Evolutionary conservation across 2,113 vertebrate species (phyloP).

Genomic region (Apteryx mantelli): DNA sequence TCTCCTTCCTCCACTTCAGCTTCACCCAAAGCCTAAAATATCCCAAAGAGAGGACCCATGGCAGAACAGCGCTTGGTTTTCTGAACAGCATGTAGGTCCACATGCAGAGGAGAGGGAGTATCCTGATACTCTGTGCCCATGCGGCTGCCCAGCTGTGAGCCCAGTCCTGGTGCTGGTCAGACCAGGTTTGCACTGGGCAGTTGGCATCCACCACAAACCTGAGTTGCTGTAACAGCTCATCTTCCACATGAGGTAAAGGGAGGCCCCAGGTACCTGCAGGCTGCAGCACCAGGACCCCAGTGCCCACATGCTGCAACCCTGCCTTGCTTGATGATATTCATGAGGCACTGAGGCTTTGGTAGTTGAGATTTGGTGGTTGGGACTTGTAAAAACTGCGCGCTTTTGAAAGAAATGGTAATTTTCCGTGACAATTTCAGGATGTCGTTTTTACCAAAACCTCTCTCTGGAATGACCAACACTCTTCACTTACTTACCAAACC

Average conservation of each 20-base stretch:
- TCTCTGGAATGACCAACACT: neutral
- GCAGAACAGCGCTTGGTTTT: neutral
- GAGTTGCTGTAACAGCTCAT: neutral
- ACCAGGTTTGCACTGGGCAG: neutral
- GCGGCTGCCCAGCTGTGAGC: neutral
- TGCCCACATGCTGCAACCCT: neutral
- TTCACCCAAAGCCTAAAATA: neutral
- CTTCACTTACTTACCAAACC: neutral
- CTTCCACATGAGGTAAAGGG: accelerated
- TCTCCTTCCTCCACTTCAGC: neutral
- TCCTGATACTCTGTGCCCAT: neutral
- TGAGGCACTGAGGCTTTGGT: neutral
- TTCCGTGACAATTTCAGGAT: neutral
- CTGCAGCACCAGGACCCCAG: neutral
- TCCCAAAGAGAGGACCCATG: neutral
- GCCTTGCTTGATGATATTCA: accelerated
- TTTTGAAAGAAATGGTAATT: neutral
- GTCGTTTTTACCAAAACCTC: neutral
- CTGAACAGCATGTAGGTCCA: accelerated
- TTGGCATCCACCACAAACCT: neutral
- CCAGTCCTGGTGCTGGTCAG: neutral
- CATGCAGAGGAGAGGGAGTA: no score
- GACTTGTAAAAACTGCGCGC: neutral
- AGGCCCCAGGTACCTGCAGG: neutral
- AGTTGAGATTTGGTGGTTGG: neutral